phyloP scores from a whole-genome alignment of 2,113 vertebrate species.

The Calypte anna region DNA sequence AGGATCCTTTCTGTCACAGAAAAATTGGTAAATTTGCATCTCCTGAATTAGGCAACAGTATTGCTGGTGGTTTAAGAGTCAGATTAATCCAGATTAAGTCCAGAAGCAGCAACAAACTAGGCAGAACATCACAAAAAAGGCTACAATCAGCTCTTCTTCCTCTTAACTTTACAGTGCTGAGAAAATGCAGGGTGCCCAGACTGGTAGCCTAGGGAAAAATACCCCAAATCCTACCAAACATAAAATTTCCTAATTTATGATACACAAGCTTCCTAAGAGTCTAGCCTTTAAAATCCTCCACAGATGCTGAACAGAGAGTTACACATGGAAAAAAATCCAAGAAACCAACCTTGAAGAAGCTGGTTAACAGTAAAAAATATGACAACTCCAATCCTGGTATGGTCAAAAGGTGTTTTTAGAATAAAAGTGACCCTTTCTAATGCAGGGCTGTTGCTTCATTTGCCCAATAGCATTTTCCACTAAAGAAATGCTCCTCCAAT shows the following conservation, averaged over 20 bases:
- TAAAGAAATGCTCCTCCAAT: background rate
- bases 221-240: background rate
- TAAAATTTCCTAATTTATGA: background rate
- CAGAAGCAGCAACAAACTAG: background rate
- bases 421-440: background rate
- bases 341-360: background rate
- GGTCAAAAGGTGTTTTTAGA: background rate
- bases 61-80: slow-evolving; percentile 15
- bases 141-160: background rate
- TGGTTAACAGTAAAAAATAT: background rate
- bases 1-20: background rate
- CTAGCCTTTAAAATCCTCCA: background rate
- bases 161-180: background rate
- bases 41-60: background rate
- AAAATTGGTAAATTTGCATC: background rate
- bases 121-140: background rate
- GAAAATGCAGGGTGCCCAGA: background rate
- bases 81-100: background rate
- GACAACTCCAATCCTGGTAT: background rate
- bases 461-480: background rate
- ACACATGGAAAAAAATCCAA: background rate
- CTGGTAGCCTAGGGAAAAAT: background rate
- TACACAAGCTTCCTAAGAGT: background rate
- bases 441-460: background rate
- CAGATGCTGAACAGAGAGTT: background rate